Percentiles rank a stretch among this genome's conserved stretches.
Evolutionary conservation across 2,797 vertebrate genomes (phyloP).

Genomic region (Sebastes trivittatus): DNA sequence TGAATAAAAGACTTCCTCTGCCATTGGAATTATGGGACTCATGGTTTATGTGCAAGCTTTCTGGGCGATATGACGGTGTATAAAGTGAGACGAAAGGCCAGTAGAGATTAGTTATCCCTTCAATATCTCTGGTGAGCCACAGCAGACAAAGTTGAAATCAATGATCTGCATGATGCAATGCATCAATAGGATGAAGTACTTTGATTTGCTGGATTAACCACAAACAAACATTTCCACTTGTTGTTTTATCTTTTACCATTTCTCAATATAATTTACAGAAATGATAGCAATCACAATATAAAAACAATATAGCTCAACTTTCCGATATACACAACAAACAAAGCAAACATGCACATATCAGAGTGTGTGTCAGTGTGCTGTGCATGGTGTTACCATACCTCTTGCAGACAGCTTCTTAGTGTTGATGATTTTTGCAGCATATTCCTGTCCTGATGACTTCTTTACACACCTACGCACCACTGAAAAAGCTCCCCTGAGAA

Average conservation of each 20-base stretch:
- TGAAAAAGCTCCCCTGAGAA: conserved; percentile 97
- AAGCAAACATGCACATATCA: background rate
- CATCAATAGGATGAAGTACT: background rate
- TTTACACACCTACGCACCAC: conserved; percentile 99
- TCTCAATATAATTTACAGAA: background rate
- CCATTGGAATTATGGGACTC: conserved; percentile 12
- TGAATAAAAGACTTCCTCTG: conserved; percentile 38
- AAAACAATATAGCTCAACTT: background rate
- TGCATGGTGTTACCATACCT: conserved; percentile 83
- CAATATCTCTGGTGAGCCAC: background rate
- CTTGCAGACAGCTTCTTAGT: conserved; percentile 99
- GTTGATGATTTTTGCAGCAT: conserved; percentile 99
- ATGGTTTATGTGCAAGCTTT: conserved; percentile 8
- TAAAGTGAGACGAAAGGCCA: background rate
- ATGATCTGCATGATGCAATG: conserved; percentile 5
- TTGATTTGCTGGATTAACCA: conserved; percentile 1
- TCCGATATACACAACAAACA: background rate
- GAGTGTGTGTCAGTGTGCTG: background rate
- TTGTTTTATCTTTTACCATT: background rate
- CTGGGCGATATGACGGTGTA: background rate
- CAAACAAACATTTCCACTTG: background rate
- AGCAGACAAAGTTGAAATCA: background rate
- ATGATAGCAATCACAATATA: background rate
- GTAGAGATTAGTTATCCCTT: background rate
- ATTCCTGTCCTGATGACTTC: conserved; percentile 97